Base-by-base conservation (phyloP, 37 sponge, comb jelly and placozoan genomes). In the Ephydatia muelleri region DNA sequence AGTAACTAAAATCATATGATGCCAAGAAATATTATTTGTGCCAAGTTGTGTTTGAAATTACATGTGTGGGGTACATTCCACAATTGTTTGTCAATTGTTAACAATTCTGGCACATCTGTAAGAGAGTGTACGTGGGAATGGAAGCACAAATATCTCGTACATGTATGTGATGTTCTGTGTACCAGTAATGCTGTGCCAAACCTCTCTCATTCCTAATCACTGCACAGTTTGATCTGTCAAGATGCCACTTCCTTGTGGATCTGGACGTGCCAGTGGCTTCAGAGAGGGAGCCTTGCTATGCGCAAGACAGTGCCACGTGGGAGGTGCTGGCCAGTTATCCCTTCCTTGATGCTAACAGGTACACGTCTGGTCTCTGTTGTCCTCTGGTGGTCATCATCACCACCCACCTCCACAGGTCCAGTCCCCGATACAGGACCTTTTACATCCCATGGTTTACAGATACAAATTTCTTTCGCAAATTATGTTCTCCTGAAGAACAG, bases 201-300 rank as follows among this genome's bases (percentile, higher is more conserved):
- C 6, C 6, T 6, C 2, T 40, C 9, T 39, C 40, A 29, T 21
- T 43, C 8, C 47, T 8, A 8, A 43, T 43, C 66, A 5, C 40
- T 39, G 26, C 65, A 34, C 77, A 97, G 95, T 88, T 91, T 86
- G 82, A 90, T 79, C 19, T 95, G 32, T 33, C 65, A 3, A 40
- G 81, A 26, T 98, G 99, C 83, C 86, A 98, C 72, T 93, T 92
- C 78, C 57, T 98, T 49, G 87, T 98, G 32, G 99, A 98, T 69
- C 67, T 88, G 43, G 95, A 96, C 38, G 47, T 83, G 21, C 83
- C 90, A 0, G 78, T 22, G 22, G 70, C 68, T 48, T 75, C 91
- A 23, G 64, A 30, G 33, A 74, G 82, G 14, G 97, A 98, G 71
- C 95, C 95, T 12, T 73, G 82, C 0, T 98, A 95, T 65, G 78